Evolutionary conservation across 2,888 invertebrate species (phyloP), one percentile per base, ranked within the genome.

Genomic region (Thymelicus acteon): DNA sequence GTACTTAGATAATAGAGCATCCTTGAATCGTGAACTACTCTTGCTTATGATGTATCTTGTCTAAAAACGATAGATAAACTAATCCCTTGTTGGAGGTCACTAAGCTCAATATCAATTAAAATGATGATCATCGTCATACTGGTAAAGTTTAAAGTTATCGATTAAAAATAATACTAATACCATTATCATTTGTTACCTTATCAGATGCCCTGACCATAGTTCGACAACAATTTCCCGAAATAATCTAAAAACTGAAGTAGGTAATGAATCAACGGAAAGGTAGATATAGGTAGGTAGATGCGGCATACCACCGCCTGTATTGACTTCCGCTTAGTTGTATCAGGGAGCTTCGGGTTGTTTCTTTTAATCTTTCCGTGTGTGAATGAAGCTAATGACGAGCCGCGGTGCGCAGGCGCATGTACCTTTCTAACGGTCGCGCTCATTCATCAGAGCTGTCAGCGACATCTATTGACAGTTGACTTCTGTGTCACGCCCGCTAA

Each of bases 381-480:
- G 89, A 89, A 90, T 88, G 88, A 80, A 87, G 89, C 88, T 91
- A 92, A 91, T 90, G 91, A 91, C 75, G 73, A 76, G 75, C 74
- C 69, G 72, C 54, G 72, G 75, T 76, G 77, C 77, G 78, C 79
- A 68, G 72, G 77, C 81, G 80, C 79, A 76, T 71, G 75, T 76
- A 86, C 89, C 86, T 82, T 61, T 66, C 82, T 88, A 91, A 90
- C 92, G 89, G 89, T 87, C 79, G 85, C 80, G 84, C 87, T 91
- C 91, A 91, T 92, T 91, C 91, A 92, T 92, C 92, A 91, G 84
- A 84, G 82, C 88, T 87, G 90, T 90, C 91, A 89, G 85, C 89
- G 91, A 89, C 92, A 91, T 91, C 90, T 91, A 92, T 92, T 92
- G 92, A 91, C 92, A 90, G 89, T 80, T 80, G 82, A 85, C 88